Base-by-base conservation (phyloP, 2,888 invertebrate species). In the Lysandra coridon region DNA sequence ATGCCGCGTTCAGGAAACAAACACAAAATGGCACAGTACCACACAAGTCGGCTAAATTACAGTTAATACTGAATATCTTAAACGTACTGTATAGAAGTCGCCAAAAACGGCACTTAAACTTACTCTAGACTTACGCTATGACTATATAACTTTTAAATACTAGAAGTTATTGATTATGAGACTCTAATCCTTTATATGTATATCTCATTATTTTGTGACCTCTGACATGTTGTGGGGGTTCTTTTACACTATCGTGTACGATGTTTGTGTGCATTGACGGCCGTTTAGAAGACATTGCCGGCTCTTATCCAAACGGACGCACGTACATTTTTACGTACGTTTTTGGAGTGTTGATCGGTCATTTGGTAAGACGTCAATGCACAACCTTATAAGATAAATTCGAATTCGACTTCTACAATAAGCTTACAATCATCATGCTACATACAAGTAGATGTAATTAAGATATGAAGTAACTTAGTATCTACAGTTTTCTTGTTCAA, bases 131-230 rank as follows among this genome's bases (percentile, higher is more conserved):
- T 86, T 83, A 84, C 74, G 73, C 85, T 89, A 90, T 87, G 89
- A 90, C 88, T 90, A 87, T 83, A 84, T 84, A 85, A 86, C 81
- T 84, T 86, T 83, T 79, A 83, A 86, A 86, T 85, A 85, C 85
- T 85, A 86, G 84, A 83, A 84, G 81, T 85, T 86, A 87, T 79
- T 84, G 83, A 86, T 86, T 85, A 86, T 90, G 91, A 91, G 91
- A 91, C 89, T 91, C 90, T 57, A 40, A 82, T 83, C 83, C 82
- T 86, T 86, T 82, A 78, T 79, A 79, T 74, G 53, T 57, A 79
- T 74, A 64, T 57, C 49, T 73, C 80, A 40, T 62, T 73, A 17
- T 23, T 30, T 57, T 80, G 73, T 80, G 49, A 80, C 78, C 76
- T 80, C 75, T 69, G 75, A 60, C 69, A 37, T 5, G 69, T 33